phyloP scores from a whole-genome alignment of 2,797 vertebrate genomes.

The Helostoma temminkii region DNA sequence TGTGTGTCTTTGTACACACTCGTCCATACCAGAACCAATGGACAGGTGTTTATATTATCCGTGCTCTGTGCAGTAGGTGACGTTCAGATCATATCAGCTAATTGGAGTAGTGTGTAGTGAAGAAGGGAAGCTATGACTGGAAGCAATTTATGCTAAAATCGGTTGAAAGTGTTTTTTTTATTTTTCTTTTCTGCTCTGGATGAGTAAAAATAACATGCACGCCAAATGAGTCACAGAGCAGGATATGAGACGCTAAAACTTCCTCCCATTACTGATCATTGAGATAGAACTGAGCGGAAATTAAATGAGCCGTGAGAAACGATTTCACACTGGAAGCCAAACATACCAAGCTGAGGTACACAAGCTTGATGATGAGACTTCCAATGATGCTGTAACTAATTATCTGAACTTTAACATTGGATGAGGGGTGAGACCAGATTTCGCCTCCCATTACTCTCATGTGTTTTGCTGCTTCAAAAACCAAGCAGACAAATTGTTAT shows the following conservation, averaged over 20 bases:
- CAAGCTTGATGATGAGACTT: constrained; percentile 38
- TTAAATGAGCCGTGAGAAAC: constrained; percentile 22
- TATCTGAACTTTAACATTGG: constrained; percentile 33
- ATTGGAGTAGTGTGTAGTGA: constrained; percentile 11
- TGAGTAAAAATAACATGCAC: constrained; percentile 25
- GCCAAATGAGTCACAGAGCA: constrained; percentile 17
- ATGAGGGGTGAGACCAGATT: constrained; percentile 6
- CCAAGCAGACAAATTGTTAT: neutral
- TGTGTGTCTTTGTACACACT: constrained; percentile 17
- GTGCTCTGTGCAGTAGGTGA: constrained; percentile 4
- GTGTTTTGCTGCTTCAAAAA: constrained; percentile 43
- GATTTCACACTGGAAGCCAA: constrained; percentile 43
- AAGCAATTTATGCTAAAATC: constrained; percentile 6
- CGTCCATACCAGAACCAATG: constrained; percentile 13
- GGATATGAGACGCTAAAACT: constrained; percentile 23
- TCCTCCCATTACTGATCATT: constrained; percentile 20
- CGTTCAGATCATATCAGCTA: constrained; percentile 4
- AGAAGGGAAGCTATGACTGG: neutral
- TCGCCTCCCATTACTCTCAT: constrained; percentile 35
- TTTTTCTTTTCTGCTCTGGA: neutral
- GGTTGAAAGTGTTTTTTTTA: neutral
- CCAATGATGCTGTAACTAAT: constrained; percentile 41
- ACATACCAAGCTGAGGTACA: constrained; percentile 1
- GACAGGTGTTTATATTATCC: constrained; percentile 25
- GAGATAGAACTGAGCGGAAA: constrained; percentile 29